phyloP scores from a whole-genome alignment of 2,113 vertebrate species.

The Scomber japonicus region DNA sequence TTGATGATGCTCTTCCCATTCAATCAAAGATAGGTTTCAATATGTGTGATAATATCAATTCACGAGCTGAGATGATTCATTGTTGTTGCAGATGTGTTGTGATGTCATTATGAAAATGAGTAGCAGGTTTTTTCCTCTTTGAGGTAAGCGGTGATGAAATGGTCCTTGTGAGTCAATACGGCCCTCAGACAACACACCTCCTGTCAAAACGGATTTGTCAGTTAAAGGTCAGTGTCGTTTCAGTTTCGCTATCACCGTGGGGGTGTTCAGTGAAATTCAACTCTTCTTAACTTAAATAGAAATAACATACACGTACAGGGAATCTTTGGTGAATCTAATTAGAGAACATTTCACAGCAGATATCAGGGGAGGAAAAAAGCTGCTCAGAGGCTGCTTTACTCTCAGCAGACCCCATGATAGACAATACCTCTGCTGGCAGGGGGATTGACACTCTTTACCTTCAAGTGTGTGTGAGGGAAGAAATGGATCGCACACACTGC shows the following conservation, averaged over 20 bases:
- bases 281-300: constrained; percentile 12
- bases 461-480: constrained; percentile 16
- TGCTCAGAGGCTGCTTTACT: constrained; percentile 39
- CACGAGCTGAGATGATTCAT: not conserved
- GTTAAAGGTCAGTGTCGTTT: constrained; percentile 53
- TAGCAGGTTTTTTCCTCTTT: constrained; percentile 23
- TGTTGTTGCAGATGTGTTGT: not conserved
- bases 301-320: constrained; percentile 6
- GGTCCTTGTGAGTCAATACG: constrained; percentile 38
- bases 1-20: no score
- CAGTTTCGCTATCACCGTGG: constrained; percentile 27
- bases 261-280: constrained; percentile 29
- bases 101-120: constrained; percentile 25
- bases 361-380: constrained; percentile 31
- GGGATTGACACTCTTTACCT: constrained; percentile 43
- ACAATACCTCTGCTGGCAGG: constrained; percentile 57
- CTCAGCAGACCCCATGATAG: constrained; percentile 17
- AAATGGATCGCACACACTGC: constrained; percentile 45
- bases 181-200: constrained; percentile 12
- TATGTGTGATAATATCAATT: no score
- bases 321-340: constrained; percentile 48
- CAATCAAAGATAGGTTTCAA: no score
- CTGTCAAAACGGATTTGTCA: constrained; percentile 37
- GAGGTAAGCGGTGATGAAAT: constrained; percentile 14
- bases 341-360: constrained; percentile 52